Evolutionary conservation across 2,888 invertebrate genomes (phyloP).

Genomic region (Amblyjoppa proteus): DNA sequence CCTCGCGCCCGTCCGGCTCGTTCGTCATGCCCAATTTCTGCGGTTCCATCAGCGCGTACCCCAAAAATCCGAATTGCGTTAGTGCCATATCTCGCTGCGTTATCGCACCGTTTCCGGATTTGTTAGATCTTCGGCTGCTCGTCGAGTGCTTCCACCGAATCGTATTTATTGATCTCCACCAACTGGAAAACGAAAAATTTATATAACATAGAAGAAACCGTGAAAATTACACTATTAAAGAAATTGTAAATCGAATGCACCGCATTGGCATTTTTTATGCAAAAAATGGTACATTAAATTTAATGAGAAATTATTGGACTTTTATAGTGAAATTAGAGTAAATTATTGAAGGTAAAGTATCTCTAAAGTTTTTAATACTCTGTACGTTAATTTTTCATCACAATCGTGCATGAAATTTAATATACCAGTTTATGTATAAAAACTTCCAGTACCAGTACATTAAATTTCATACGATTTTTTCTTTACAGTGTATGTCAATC

Average conservation of each 20-base stretch:
- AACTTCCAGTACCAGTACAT: too few relatives aligned
- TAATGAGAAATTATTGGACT: neutral
- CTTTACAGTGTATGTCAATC: neutral
- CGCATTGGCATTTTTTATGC: too few relatives aligned
- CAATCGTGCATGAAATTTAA: too few relatives aligned
- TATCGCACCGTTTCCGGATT: constrained; percentile 86
- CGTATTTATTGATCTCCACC: constrained; percentile 88
- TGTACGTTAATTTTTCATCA: too few relatives aligned
- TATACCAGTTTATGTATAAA: too few relatives aligned
- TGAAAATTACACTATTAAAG: neutral
- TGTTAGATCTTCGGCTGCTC: constrained; percentile 85
- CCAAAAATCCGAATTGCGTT: constrained; percentile 94
- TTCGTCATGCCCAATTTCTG: constrained; percentile 88
- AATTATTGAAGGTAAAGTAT: too few relatives aligned
- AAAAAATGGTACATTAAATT: too few relatives aligned
- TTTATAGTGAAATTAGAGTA: too few relatives aligned
- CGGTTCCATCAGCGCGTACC: constrained; percentile 88
- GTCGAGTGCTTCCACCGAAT: constrained; percentile 89
- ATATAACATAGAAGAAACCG: neutral
- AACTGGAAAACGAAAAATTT: constrained; percentile 82
- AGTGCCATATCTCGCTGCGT: constrained; percentile 93
- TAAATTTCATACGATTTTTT: too few relatives aligned
- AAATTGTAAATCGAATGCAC: neutral
- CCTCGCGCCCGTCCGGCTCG: constrained; percentile 87
- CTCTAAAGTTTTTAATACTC: too few relatives aligned